Conservation (phyloP, 2,888 invertebrate genomes). For the Prosopocoilus inquinatus region DNA sequence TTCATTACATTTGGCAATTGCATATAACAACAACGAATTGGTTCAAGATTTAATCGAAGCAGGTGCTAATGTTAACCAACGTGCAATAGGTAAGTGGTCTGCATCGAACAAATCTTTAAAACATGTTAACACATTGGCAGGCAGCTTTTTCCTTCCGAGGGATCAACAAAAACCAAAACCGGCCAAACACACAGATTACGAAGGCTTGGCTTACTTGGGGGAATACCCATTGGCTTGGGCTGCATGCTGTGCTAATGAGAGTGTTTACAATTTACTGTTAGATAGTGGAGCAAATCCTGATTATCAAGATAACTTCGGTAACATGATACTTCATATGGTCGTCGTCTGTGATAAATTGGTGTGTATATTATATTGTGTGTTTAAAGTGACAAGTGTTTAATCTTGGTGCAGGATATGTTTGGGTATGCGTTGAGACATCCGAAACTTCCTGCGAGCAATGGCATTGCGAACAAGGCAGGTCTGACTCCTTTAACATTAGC, state of each 20-base stretch:
- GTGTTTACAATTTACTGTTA: constrained; percentile 91
- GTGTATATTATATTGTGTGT: constrained; percentile 36
- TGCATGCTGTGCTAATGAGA: constrained; percentile 95
- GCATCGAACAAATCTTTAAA: not conserved
- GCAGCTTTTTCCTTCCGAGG: constrained; percentile 90
- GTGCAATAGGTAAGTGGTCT: constrained; percentile 73
- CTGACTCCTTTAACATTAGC: constrained; percentile 95
- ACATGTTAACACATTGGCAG: constrained; percentile 42
- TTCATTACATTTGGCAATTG: constrained; percentile 92
- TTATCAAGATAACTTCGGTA: constrained; percentile 93
- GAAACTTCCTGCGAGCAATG: constrained; percentile 87
- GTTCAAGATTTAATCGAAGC: constrained; percentile 91
- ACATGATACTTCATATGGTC: constrained; percentile 99
- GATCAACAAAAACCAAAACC: constrained; percentile 86
- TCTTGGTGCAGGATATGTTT: constrained; percentile 83
- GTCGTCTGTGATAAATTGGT: constrained; percentile 97
- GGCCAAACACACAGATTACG: constrained; percentile 84
- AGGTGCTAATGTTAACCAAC: constrained; percentile 87
- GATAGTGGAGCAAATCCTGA: constrained; percentile 94
- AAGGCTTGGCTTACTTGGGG: constrained; percentile 95
- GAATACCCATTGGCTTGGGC: constrained; percentile 98
- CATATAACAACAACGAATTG: constrained; percentile 93
- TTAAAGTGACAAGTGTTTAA: not conserved
- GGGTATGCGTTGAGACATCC: constrained; percentile 96
- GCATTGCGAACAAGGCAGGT: constrained; percentile 84